A percentile compares a stretch with the other conserved stretches of the same genome.
Conservation (phyloP, 53 echinoderm and acorn worm species). For the Apostichopus leukothele region DNA sequence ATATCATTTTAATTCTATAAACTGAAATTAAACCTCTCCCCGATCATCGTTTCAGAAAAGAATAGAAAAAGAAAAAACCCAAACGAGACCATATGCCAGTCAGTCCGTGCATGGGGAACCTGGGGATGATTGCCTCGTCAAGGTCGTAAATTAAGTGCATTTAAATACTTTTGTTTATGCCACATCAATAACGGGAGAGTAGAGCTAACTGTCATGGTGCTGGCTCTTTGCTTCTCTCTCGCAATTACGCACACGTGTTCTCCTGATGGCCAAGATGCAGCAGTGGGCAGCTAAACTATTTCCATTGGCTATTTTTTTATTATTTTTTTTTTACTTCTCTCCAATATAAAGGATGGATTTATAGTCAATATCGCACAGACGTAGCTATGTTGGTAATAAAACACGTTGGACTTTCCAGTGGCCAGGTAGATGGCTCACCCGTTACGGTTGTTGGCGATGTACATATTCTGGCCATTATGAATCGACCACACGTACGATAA, state of each 20-base stretch:
- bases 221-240: not conserved
- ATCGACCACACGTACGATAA: no score
- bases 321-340: no score
- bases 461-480: no score
- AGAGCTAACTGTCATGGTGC: not conserved
- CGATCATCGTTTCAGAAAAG: not conserved
- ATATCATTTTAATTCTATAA: slow-evolving; percentile 10
- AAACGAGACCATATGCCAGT: not conserved
- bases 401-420: no score
- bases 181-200: slow-evolving; percentile 11
- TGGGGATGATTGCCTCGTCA: not conserved
- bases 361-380: no score
- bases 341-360: no score
- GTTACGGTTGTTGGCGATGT: no score
- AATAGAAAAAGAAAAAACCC: not conserved
- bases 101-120: not conserved
- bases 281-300: no score
- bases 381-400: no score
- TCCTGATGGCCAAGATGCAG: not conserved
- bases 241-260: not conserved
- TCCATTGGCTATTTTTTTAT: no score
- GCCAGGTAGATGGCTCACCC: no score
- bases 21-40: not conserved
- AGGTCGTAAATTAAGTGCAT: slow-evolving; percentile 39
- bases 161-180: slow-evolving; percentile 27